Base-by-base conservation (phyloP, 1,140 invertebrate genomes). In the Frieseomelitta varia region DNA sequence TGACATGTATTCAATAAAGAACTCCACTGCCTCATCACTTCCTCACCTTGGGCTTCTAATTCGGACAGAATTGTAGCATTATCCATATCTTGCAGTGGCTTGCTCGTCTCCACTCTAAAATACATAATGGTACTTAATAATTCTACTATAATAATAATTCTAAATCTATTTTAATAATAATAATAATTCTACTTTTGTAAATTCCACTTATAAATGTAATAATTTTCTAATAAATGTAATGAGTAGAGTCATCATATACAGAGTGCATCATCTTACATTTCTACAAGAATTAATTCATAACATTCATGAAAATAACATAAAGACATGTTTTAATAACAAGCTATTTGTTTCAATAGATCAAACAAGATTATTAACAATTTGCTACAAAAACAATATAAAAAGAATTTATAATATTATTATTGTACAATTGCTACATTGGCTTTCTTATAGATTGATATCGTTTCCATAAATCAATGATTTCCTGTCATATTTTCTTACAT, bases 21-120 rank as follows among this genome's bases (percentile, higher is more conserved):
- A 12, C 91, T 95, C 91, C 95, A 96, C 79, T 96, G 95, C 89
- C 95, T 94, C 94, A 96, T 95, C 21, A 95, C 94, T 91, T 95
- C 94, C 82, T 95, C 95, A 71, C 95, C 94, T 81, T 95, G 94
- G 65, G 93, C 93, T 79, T 96, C 95, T 56, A 96, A 81, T 78
- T 96, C 95, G 14, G 95, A 93, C 4, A 95, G 92, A 78, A 95
- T 92, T 67, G 95, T 95, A 56, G 94, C 94, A 56, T 96, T 95
- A 63, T 95, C 95, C 69, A 96, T 89, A 79, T 95, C 94, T 88
- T 95, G 94, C 81, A 95, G 86, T 78, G 94, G 93, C 1, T 94
- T 93, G 77, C 90, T 92, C 69, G 95, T 93, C 91, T 95, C 93
- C 91, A 94, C 90, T 92, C 95, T 93, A 79, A 84, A 85, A 91